Evolutionary conservation across 2,888 invertebrate species (phyloP).

Genomic region (Nemapogon koenigi): DNA sequence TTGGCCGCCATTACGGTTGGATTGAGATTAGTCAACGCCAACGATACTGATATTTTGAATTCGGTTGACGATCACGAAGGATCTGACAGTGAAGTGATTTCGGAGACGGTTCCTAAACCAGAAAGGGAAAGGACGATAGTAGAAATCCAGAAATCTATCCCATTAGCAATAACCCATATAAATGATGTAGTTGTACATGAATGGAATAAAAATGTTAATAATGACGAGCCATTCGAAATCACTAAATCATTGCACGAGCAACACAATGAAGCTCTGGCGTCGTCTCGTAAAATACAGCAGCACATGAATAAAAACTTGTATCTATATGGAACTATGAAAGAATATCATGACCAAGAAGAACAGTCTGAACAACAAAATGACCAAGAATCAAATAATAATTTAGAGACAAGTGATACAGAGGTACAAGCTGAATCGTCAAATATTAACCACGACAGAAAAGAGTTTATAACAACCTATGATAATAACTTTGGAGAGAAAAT

Average conservation of each 20-base stretch:
- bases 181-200: conserved; percentile 53
- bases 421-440: conserved; percentile 33
- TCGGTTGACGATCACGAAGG: conserved; percentile 41
- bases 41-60: conserved; percentile 41
- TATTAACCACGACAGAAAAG: conserved; percentile 27
- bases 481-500: conserved; percentile 31
- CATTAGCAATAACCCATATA: conserved; percentile 56
- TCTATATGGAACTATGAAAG: conserved; percentile 35
- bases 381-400: conserved; percentile 28
- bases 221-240: conserved; percentile 29
- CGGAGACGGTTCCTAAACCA: conserved; percentile 41
- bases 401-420: conserved; percentile 33
- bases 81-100: conserved; percentile 43
- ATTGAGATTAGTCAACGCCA: conserved; percentile 54
- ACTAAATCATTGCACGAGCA: conserved; percentile 37
- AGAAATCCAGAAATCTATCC: conserved; percentile 71
- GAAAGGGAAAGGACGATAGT: conserved; percentile 59
- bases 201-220: conserved; percentile 42
- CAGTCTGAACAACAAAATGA: conserved; percentile 21
- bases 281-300: conserved; percentile 37
- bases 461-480: conserved; percentile 28
- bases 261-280: conserved; percentile 41
- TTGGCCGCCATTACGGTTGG: conserved; percentile 68
- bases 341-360: conserved; percentile 11
- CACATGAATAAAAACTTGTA: conserved; percentile 33